Conservation (phyloP, 2,113 vertebrate genomes). For the Poecilia latipinna region DNA sequence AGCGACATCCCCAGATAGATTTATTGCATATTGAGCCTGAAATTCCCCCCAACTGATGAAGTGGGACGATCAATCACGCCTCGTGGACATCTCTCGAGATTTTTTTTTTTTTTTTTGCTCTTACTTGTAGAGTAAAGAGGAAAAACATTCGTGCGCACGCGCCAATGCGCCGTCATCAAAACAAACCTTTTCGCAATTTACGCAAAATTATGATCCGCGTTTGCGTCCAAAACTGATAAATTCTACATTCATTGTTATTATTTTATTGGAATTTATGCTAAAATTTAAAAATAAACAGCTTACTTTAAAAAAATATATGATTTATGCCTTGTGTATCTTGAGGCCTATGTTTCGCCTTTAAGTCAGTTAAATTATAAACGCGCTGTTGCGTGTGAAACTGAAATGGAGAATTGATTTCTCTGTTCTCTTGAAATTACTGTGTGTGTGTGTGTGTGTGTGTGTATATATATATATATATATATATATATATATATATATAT, state of each 20-base stretch:
- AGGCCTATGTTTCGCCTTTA: not conserved
- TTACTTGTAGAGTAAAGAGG: conserved; percentile 4
- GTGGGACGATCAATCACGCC: not conserved
- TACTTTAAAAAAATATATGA: not conserved
- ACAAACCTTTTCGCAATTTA: not conserved
- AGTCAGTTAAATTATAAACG: too few relatives aligned
- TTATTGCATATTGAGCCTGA: not conserved
- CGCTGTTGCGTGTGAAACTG: not conserved
- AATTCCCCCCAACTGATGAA: not conserved
- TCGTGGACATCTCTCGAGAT: not conserved
- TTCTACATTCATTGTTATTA: too few relatives aligned
- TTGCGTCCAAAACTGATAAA: not conserved
- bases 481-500: too few relatives aligned
- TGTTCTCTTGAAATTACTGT: too few relatives aligned
- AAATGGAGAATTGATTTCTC: not conserved
- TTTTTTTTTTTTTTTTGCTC: not conserved
- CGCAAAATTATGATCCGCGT: not conserved
- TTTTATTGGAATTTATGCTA: not conserved
- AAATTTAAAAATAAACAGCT: not conserved
- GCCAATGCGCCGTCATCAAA: not conserved
- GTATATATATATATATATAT: too few relatives aligned
- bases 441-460: too few relatives aligned
- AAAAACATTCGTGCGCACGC: conserved; percentile 1
- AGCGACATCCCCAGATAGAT: not conserved
- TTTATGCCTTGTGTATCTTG: not conserved